Evolutionary conservation across 2,113 vertebrate genomes (phyloP).

Genomic region (Pagrus major): DNA sequence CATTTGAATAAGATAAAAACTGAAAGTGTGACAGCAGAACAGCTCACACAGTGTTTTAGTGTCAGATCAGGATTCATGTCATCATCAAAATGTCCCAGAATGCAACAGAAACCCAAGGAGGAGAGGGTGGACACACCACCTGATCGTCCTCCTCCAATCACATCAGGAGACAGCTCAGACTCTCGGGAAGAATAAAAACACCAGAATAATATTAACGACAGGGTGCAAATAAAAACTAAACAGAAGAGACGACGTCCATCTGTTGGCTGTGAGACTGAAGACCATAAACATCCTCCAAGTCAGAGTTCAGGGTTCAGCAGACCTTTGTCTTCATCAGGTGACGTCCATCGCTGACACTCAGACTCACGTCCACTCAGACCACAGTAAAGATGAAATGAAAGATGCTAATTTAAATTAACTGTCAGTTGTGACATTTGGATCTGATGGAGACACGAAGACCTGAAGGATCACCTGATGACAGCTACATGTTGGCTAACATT

Average conservation of each 20-base stretch:
- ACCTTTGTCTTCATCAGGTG: not conserved
- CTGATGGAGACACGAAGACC: slow-evolving; percentile 29
- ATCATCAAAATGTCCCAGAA: slow-evolving; percentile 47
- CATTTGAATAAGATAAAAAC: slow-evolving; percentile 12
- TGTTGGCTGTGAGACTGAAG: not conserved
- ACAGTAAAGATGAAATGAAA: not conserved
- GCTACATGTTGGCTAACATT: not conserved
- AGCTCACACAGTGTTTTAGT: slow-evolving; percentile 1
- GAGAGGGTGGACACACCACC: not conserved
- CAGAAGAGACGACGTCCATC: not conserved
- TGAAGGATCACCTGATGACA: not conserved
- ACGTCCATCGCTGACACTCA: not conserved
- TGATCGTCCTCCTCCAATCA: slow-evolving; percentile 15
- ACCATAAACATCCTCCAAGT: not conserved
- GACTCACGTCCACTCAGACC: not conserved
- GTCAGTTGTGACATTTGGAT: not conserved
- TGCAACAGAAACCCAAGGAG: slow-evolving; percentile 32
- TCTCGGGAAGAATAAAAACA: not conserved
- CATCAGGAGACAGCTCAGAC: slow-evolving; percentile 5
- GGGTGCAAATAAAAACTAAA: not conserved
- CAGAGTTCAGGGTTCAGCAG: not conserved
- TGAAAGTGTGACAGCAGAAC: not conserved
- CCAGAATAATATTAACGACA: not conserved
- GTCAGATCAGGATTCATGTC: slow-evolving; percentile 7
- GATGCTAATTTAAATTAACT: not conserved